These are phyloP conservation scores for Drosophila paracracens DNA, from an alignment of 2,888 invertebrate genomes.

Conservation along the genomic window DNA sequence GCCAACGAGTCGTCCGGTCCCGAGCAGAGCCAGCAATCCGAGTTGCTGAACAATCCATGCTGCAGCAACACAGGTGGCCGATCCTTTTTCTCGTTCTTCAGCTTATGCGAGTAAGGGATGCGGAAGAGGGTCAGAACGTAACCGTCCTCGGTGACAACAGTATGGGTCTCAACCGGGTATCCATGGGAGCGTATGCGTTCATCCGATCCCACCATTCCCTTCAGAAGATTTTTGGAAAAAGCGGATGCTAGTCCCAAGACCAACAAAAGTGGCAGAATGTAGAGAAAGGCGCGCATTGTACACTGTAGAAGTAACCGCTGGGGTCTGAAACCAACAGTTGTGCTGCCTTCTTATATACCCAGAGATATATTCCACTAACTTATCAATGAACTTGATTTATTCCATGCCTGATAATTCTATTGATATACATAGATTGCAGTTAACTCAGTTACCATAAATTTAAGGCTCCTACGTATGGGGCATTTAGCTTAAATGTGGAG, in stretches of 20 bases:
- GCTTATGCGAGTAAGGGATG: constrained; percentile 79
- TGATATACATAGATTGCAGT: constrained; percentile 1
- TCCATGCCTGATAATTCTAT: constrained; percentile 32
- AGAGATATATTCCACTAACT: neutral
- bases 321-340: constrained; percentile 12
- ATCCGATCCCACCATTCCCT: constrained; percentile 53
- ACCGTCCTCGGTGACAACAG: constrained; percentile 78
- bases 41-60: constrained; percentile 83
- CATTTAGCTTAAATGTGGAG: neutral
- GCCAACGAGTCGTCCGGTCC: constrained; percentile 80
- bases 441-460: constrained; percentile 9
- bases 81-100: constrained; percentile 72
- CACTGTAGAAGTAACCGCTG: constrained; percentile 17
- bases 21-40: constrained; percentile 77
- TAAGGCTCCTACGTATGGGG: constrained; percentile 1
- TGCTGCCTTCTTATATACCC: constrained; percentile 36
- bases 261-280: constrained; percentile 24
- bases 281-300: constrained; percentile 38
- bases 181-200: constrained; percentile 83
- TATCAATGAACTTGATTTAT: constrained; percentile 48
- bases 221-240: constrained; percentile 26
- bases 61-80: constrained; percentile 86
- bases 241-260: constrained; percentile 24
- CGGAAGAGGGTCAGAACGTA: constrained; percentile 81
- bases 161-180: constrained; percentile 89